Evolutionary conservation across 2,797 vertebrate genomes (phyloP), one percentile per base, ranked within the genome.

Genomic region (Pangasius larnaudii): DNA sequence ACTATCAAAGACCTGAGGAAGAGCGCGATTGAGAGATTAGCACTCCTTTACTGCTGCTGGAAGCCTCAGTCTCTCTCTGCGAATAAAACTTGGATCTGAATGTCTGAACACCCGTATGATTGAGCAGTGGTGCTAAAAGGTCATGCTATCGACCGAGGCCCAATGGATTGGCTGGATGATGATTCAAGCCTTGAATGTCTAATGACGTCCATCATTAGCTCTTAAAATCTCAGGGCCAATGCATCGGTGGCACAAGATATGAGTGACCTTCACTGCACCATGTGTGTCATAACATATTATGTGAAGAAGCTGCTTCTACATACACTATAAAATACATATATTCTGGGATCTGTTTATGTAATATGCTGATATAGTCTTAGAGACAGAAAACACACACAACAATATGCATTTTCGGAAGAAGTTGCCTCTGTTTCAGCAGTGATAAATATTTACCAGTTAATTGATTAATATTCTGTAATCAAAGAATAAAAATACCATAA

Each of bases 341-440:
- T 71, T 27, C 4, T 59, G 51, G 46, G 14, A n/a, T 42, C 24
- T 59, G 33, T 80, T 86, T 22, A 18, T 59, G 30, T 7, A 42
- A 58, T 9, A 8, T 61, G 56, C 1, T 46, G 22, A 71, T 27
- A 72, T 18, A 39, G 6, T n/a, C 19, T n/a, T 51, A 19, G 24
- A 49, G 6, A 5, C 24, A 24, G 16, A 83, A 61, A 27, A 18
- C 27, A 77, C 27, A 75, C 49, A 10, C 58, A 75, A 61, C 33
- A 67, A 13, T 18, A 49, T 82, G 16, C 42, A 84, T 77, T 89
- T 88, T 86, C 61, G 78, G 46, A 88, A 79, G 49, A 78, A 85
- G 63, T 67, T 77, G 86, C 83, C 49, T 78, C 27, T 56, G 24
- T 78, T 94, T 93, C 94, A 93, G 93, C 93, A 92, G 93, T 93